phyloP scores from a whole-genome alignment of 2,888 invertebrate genomes.

The Ametastegia equiseti region DNA sequence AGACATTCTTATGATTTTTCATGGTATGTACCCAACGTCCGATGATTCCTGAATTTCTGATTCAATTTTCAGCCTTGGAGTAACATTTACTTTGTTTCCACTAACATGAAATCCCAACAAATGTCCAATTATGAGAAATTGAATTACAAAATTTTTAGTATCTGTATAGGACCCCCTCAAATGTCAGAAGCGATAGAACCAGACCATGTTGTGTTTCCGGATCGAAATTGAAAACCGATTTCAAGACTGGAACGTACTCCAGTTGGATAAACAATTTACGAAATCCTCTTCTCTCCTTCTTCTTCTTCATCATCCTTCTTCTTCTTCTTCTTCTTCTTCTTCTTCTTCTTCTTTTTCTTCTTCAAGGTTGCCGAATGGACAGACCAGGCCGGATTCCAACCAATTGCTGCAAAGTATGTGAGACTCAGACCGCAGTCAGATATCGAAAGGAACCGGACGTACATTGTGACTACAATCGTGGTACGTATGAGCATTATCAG shows the following conservation, averaged over 20 bases:
- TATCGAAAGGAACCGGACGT: slow-evolving; percentile 90
- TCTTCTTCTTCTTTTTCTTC: not conserved
- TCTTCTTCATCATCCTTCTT: not conserved
- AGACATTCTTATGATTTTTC: too few species aligned
- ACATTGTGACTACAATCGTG: slow-evolving; percentile 90
- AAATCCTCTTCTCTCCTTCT: not conserved
- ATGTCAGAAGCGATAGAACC: too few species aligned
- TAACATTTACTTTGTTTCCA: too few species aligned
- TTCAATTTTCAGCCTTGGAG: too few species aligned
- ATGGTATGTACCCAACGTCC: too few species aligned
- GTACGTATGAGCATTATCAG: slow-evolving; percentile 78
- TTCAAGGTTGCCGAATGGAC: slow-evolving; percentile 91
- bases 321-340: not conserved
- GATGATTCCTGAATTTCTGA: too few species aligned
- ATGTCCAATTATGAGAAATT: too few species aligned
- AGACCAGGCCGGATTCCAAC: slow-evolving; percentile 86
- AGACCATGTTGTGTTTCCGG: too few species aligned
- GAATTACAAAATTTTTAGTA: too few species aligned
- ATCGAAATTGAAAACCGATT: slow-evolving; percentile 13
- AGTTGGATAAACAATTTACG: not conserved
- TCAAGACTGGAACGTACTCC: not conserved
- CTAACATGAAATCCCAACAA: too few species aligned
- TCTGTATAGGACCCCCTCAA: too few species aligned
- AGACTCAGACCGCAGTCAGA: slow-evolving; percentile 84
- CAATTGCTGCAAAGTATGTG: slow-evolving; percentile 86